phyloP scores from a whole-genome alignment of 2,888 invertebrate genomes.

The Agrilus cyanescens region DNA sequence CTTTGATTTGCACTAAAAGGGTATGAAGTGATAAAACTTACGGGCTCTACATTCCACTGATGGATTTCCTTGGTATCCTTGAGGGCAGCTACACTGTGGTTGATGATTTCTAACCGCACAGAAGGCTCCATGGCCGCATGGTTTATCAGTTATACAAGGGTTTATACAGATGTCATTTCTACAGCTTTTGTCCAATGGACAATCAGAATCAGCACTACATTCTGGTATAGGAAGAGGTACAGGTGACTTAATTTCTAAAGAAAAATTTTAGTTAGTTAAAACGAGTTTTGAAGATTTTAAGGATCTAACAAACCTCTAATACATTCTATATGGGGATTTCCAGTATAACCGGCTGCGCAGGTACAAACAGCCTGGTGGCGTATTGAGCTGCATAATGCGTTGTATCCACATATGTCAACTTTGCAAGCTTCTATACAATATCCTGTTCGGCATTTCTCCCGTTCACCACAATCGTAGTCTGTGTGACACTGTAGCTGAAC shows the following conservation, averaged over 20 bases:
- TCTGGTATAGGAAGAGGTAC: conserved; percentile 42
- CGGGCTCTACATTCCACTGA: conserved; percentile 63
- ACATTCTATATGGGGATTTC: conserved; percentile 71
- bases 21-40: conserved; percentile 38
- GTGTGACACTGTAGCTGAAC: conserved; percentile 48
- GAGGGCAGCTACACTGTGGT: conserved; percentile 71
- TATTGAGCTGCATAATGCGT: conserved; percentile 66
- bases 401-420: conserved; percentile 66
- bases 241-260: conserved; percentile 37
- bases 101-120: conserved; percentile 68
- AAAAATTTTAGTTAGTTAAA: conserved; percentile 14
- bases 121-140: conserved; percentile 70
- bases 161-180: conserved; percentile 65
- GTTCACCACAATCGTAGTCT: conserved; percentile 63
- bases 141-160: conserved; percentile 56
- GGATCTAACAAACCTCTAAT: conserved; percentile 30
- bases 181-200: conserved; percentile 62
- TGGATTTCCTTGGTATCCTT: conserved; percentile 64
- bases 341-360: conserved; percentile 66
- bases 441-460: conserved; percentile 60
- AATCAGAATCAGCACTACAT: conserved; percentile 70
- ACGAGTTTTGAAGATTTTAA: not conserved
- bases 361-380: conserved; percentile 68
- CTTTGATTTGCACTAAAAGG: not conserved
- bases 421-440: conserved; percentile 69